Evolutionary conservation across 1,140 invertebrate species (phyloP).

Genomic region (Luehdorfia chinensis): DNA sequence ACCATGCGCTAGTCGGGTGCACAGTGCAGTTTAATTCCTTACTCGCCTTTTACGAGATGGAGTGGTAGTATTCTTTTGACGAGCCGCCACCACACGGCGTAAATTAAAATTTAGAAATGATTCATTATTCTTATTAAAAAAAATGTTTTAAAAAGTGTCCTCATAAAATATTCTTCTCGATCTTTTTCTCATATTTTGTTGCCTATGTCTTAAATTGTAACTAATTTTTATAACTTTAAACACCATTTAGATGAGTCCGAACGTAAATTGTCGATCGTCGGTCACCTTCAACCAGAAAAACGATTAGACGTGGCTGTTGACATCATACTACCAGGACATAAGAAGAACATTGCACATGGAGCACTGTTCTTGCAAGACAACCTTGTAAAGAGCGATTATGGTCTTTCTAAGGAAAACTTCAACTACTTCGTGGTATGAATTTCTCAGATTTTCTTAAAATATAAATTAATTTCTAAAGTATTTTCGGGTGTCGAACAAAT

Average conservation of each 20-base stretch:
- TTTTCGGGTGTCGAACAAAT: no score
- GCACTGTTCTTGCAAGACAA: slow-evolving; percentile 82
- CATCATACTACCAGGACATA: slow-evolving; percentile 73
- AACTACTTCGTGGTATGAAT: slow-evolving; percentile 77
- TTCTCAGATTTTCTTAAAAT: no score
- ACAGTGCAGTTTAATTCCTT: no score
- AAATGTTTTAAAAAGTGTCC: neutral
- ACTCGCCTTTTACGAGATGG: no score
- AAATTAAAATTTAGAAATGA: no score
- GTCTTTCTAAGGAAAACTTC: slow-evolving; percentile 80
- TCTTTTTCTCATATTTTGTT: slow-evolving; percentile 23
- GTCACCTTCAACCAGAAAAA: slow-evolving; percentile 81
- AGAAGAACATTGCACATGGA: slow-evolving; percentile 79
- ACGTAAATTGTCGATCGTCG: slow-evolving; percentile 75
- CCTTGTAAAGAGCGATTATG: slow-evolving; percentile 82
- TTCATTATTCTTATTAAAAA: neutral
- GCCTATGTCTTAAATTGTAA: no score
- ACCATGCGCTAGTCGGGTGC: no score
- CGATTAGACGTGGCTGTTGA: slow-evolving; percentile 80
- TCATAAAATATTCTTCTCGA: no score
- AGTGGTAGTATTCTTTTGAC: no score
- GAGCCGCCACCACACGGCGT: no score
- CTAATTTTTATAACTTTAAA: no score
- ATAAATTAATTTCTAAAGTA: no score
- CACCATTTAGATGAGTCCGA: slow-evolving; percentile 65